Percentiles rank a stretch among this genome's conserved stretches.
Evolutionary conservation across 2,113 vertebrate species (phyloP).

Genomic region (Isurus oxyrinchus): DNA sequence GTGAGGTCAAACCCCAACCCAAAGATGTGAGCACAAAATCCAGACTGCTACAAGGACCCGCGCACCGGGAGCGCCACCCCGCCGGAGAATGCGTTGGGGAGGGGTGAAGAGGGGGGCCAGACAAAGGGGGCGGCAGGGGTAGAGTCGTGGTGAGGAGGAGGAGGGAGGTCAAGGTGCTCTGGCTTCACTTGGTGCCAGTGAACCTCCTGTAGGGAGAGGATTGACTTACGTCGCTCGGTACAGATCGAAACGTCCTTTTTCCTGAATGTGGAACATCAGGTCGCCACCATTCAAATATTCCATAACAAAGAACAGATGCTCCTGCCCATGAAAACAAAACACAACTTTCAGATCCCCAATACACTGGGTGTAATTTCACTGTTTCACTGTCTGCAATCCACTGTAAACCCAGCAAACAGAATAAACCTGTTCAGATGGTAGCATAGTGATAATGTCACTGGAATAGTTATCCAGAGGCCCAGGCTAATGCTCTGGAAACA

Average conservation of each 20-base stretch:
- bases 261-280: slow-evolving; percentile 97
- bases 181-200: not conserved
- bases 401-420: not conserved
- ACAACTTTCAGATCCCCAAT: not conserved
- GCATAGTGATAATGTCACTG: too few relatives aligned
- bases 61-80: too few relatives aligned
- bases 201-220: not conserved
- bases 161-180: not conserved
- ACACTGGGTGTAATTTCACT: not conserved
- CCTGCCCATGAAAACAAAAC: slow-evolving; percentile 57
- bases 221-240: slow-evolving; percentile 77
- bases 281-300: slow-evolving; percentile 96
- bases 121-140: too few relatives aligned
- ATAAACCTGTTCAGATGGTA: not conserved
- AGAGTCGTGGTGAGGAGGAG: too few relatives aligned
- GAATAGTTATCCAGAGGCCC: too few relatives aligned
- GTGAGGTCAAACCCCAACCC: too few relatives aligned
- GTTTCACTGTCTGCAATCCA: not conserved
- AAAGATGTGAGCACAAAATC: too few relatives aligned
- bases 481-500: too few relatives aligned
- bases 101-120: too few relatives aligned
- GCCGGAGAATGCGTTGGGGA: too few relatives aligned
- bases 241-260: slow-evolving; percentile 94
- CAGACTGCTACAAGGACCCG: too few relatives aligned
- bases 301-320: slow-evolving; percentile 98